A percentile compares a stretch with the other conserved stretches of the same genome.
These are phyloP conservation scores for Hyperopisus bebe DNA, from an alignment of 2,113 vertebrate genomes.

Conservation along the genomic window DNA sequence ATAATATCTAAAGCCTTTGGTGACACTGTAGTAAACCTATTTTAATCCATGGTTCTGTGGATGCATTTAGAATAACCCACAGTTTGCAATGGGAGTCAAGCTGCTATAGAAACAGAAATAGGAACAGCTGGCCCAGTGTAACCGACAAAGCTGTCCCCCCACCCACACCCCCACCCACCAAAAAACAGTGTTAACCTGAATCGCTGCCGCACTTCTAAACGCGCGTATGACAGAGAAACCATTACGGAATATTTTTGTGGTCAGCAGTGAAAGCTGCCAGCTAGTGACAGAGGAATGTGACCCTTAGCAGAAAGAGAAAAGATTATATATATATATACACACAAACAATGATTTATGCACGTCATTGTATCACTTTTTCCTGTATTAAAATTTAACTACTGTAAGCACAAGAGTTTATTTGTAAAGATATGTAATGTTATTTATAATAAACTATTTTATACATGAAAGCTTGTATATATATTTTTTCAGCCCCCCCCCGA, in stretches of 20 bases:
- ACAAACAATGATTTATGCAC: conserved; percentile 52
- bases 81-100: not conserved
- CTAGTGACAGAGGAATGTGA: conserved; percentile 54
- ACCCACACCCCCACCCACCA: conserved; percentile 18
- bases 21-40: not conserved
- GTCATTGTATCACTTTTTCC: conserved; percentile 55
- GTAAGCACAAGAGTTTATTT: conserved; percentile 88
- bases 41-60: not conserved
- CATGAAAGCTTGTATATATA: conserved; percentile 37
- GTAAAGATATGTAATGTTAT: conserved; percentile 81
- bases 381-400: conserved; percentile 73
- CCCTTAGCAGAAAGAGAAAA: conserved; percentile 41
- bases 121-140: not conserved
- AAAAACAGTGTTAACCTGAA: conserved; percentile 31
- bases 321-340: conserved; percentile 30
- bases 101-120: not conserved
- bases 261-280: conserved; percentile 68
- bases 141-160: not conserved
- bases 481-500: not conserved
- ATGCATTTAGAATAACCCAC: not conserved
- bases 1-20: not conserved
- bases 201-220: conserved; percentile 56
- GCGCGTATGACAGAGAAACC: conserved; percentile 54
- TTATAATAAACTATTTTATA: conserved; percentile 96
- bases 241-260: conserved; percentile 71